Evolutionary conservation across 2,888 invertebrate species (phyloP).

Genomic region (Trichopoda pennipes): DNA sequence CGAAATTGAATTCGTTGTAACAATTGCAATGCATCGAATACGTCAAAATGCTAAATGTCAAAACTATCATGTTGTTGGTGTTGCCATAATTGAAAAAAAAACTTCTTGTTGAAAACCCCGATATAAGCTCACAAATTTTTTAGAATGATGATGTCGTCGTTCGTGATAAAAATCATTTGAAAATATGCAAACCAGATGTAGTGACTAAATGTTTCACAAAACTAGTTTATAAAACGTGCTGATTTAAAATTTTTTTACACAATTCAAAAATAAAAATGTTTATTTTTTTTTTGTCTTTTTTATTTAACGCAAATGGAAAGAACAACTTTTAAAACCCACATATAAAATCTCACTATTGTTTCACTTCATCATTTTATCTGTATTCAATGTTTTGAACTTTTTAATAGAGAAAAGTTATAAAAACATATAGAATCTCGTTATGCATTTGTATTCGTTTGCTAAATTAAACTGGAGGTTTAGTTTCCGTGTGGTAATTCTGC

Average conservation of each 20-base stretch:
- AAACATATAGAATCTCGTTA: neutral
- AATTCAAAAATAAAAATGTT: neutral
- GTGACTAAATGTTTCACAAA: neutral
- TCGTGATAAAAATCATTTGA: constrained; percentile 3
- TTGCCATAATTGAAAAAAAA: too few species aligned
- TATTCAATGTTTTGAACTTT: neutral
- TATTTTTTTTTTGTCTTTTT: constrained; percentile 27
- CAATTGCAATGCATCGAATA: too few species aligned
- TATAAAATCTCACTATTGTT: constrained; percentile 29
- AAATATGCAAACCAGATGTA: neutral
- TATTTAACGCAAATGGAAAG: constrained; percentile 26
- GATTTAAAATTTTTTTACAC: neutral
- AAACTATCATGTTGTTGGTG: too few species aligned
- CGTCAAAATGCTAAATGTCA: too few species aligned
- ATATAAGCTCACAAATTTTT: too few species aligned
- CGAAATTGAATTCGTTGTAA: too few species aligned
- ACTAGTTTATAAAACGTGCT: neutral
- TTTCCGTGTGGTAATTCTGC: constrained; percentile 60
- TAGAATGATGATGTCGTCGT: neutral
- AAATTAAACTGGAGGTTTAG: constrained; percentile 29
- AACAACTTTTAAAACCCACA: constrained; percentile 45
- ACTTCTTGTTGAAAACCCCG: too few species aligned
- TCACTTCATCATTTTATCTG: neutral
- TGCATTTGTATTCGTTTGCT: constrained; percentile 1
- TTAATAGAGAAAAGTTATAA: neutral